Evolutionary conservation across 2,797 vertebrate genomes (phyloP).

Genomic region (Poecilia gillii): DNA sequence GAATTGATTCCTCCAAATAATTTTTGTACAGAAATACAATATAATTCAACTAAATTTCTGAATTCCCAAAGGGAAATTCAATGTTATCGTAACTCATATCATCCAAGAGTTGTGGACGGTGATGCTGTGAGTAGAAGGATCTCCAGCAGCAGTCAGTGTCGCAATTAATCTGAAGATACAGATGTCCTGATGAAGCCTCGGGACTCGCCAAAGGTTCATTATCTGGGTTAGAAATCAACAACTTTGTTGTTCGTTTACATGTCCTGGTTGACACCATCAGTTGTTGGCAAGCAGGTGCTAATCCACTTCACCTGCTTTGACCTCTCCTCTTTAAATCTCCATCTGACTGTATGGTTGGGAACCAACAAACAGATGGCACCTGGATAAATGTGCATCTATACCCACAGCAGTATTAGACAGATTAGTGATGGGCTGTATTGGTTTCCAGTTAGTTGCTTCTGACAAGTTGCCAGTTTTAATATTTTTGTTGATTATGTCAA

Average conservation of each 20-base stretch:
- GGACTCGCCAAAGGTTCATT: background rate
- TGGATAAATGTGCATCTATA: background rate
- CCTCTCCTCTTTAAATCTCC: background rate
- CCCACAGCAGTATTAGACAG: background rate
- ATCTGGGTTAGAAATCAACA: background rate
- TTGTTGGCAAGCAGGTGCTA: background rate
- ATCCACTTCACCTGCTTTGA: background rate
- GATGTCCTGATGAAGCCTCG: background rate
- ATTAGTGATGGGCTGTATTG: background rate
- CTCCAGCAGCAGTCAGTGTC: background rate
- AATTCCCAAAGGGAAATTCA: no score
- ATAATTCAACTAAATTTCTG: background rate
- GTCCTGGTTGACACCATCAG: background rate
- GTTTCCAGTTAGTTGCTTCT: background rate
- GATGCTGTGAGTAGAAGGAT: background rate
- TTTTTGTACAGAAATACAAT: background rate
- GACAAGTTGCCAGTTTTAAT: background rate
- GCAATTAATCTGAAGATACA: background rate
- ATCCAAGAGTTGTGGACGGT: background rate
- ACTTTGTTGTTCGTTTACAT: background rate
- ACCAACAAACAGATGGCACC: background rate
- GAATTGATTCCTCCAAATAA: background rate
- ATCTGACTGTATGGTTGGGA: background rate
- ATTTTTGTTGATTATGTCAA: background rate
- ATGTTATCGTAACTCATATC: background rate